These are phyloP conservation scores for Cichladusa arquata DNA, from an alignment of 2,113 vertebrate species.

Conservation along the genomic window DNA sequence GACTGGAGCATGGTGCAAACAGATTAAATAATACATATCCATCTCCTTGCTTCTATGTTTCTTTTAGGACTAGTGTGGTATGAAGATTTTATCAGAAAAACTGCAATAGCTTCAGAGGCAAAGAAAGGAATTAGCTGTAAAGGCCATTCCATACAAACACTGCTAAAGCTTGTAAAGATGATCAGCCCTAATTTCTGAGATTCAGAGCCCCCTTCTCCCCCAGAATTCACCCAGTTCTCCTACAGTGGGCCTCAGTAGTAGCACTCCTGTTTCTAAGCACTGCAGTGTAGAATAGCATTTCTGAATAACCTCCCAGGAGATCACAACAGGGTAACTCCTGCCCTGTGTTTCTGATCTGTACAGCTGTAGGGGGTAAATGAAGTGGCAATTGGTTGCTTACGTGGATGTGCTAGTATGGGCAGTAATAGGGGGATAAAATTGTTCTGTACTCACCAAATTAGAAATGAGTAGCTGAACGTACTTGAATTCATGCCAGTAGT, in stretches of 20 bases:
- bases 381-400: background rate
- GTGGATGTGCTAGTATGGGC: background rate
- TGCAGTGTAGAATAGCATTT: background rate
- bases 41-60: background rate
- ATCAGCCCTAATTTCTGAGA: background rate
- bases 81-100: background rate
- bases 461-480: background rate
- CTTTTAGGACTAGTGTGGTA: background rate
- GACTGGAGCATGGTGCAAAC: background rate
- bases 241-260: background rate
- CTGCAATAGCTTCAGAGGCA: background rate
- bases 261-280: background rate
- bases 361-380: background rate
- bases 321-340: background rate
- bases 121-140: background rate
- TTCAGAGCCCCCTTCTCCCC: background rate
- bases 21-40: background rate
- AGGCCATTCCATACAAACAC: background rate
- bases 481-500: background rate
- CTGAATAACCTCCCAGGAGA: background rate
- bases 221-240: background rate
- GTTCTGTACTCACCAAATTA: background rate
- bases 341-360: background rate
- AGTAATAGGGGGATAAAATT: background rate
- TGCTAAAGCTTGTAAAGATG: background rate